phyloP scores from a whole-genome alignment of 2,888 invertebrate genomes.

The Zootermopsis nevadensis region DNA sequence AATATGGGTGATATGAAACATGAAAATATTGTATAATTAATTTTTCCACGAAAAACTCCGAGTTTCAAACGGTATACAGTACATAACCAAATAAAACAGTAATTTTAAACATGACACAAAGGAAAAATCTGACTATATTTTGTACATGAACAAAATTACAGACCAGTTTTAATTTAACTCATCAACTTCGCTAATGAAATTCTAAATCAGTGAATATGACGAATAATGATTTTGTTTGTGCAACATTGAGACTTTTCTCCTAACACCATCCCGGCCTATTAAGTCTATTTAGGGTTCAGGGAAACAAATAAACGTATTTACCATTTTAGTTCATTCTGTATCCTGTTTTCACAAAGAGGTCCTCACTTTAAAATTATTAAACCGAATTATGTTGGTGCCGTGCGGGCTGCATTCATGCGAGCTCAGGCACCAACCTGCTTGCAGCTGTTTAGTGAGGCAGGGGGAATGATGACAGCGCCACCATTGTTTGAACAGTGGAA shows the following conservation, averaged over 20 bases:
- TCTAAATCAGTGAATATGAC: background rate
- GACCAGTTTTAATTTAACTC: conserved; percentile 26
- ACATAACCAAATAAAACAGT: background rate
- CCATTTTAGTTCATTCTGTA: background rate
- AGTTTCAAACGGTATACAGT: background rate
- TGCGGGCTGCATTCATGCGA: background rate
- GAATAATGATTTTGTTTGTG: background rate
- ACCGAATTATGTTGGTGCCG: background rate
- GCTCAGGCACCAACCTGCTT: background rate
- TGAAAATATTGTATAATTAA: background rate
- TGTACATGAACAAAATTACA: conserved; percentile 22
- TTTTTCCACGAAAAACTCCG: background rate
- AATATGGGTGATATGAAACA: no score
- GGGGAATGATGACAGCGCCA: background rate
- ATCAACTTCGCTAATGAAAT: background rate
- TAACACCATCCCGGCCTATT: background rate
- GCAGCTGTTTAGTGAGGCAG: background rate
- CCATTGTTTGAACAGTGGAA: conserved; percentile 1
- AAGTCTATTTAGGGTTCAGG: background rate
- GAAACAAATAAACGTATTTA: background rate
- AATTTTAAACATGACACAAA: background rate
- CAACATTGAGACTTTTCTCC: background rate
- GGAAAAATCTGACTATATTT: background rate
- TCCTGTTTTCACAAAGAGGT: conserved; percentile 2
- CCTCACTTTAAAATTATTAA: background rate